Percentiles rank a stretch among this genome's conserved stretches.
These are phyloP conservation scores for Parnassius mnemosyne DNA, from an alignment of 2,888 invertebrate genomes.

Conservation along the genomic window DNA sequence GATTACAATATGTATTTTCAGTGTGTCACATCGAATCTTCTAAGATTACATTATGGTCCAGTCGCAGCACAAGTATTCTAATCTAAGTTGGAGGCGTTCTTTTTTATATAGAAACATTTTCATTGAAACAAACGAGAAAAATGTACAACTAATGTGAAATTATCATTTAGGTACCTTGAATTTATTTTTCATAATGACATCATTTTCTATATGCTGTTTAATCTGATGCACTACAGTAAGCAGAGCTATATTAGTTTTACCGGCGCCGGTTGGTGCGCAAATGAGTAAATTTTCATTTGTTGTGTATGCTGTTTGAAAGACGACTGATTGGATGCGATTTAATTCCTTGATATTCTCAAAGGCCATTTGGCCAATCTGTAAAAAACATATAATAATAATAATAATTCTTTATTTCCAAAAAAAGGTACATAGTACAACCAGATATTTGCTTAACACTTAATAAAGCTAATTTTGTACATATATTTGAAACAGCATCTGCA, in stretches of 20 bases:
- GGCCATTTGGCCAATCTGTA: conserved; percentile 90
- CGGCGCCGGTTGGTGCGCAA: conserved; percentile 99
- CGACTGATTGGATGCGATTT: conserved; percentile 97
- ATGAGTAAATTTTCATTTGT: conserved; percentile 98
- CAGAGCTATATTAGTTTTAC: conserved; percentile 99
- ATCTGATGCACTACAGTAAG: conserved; percentile 95
- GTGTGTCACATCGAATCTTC: no score
- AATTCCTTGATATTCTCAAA: conserved; percentile 92
- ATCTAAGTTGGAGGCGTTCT: no score
- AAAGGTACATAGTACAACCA: no score
- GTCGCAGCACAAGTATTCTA: no score
- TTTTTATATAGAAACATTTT: no score
- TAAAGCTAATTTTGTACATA: no score
- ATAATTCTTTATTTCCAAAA: no score
- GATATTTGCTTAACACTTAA: no score
- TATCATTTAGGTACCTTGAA: conserved; percentile 86
- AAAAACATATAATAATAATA: no score
- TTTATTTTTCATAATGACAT: conserved; percentile 91
- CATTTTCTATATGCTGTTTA: conserved; percentile 89
- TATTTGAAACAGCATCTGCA: no score
- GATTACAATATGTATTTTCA: conserved; percentile 24
- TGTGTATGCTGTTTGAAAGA: conserved; percentile 96
- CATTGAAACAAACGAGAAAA: no score
- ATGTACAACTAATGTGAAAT: background rate
- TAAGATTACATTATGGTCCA: no score